phyloP scores from a whole-genome alignment of 1,140 invertebrate species.

The Magallana ariakensis region DNA sequence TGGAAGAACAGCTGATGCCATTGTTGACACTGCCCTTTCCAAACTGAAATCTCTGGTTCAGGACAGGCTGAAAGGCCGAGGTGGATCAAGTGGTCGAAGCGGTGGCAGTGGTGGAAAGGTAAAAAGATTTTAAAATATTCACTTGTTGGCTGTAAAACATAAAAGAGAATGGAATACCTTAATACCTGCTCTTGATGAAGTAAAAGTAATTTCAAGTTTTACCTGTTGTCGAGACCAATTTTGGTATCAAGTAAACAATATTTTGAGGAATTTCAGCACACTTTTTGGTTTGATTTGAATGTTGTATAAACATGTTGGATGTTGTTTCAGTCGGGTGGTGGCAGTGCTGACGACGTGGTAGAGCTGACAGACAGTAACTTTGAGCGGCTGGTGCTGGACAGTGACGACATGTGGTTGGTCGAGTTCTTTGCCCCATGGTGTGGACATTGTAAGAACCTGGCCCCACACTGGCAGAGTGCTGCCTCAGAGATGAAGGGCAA shows the following conservation, averaged over 20 bases:
- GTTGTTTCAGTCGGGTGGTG: constrained; percentile 59
- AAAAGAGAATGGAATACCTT: no score
- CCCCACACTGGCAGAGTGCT: constrained; percentile 96
- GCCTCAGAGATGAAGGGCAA: constrained; percentile 95
- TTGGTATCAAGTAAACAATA: no score
- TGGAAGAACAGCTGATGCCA: constrained; percentile 89
- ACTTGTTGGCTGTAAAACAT: no score
- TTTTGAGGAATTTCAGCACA: no score
- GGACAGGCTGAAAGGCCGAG: constrained; percentile 80
- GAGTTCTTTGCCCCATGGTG: constrained; percentile 96
- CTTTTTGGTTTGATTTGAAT: no score
- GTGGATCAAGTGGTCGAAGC: constrained; percentile 68
- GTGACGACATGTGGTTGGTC: constrained; percentile 96
- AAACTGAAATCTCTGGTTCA: constrained; percentile 87
- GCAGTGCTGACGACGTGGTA: constrained; percentile 88
- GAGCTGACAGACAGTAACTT: constrained; percentile 97
- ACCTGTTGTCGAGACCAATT: no score
- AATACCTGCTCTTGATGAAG: no score
- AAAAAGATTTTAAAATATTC: not conserved
- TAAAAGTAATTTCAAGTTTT: no score
- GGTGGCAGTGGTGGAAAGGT: constrained; percentile 68
- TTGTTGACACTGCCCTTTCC: constrained; percentile 91
- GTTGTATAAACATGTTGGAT: not conserved
- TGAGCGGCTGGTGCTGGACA: constrained; percentile 92
- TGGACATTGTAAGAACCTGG: constrained; percentile 94